Evolutionary conservation across 2,113 vertebrate genomes (phyloP).

Genomic region (Rhinolophus sinicus): DNA sequence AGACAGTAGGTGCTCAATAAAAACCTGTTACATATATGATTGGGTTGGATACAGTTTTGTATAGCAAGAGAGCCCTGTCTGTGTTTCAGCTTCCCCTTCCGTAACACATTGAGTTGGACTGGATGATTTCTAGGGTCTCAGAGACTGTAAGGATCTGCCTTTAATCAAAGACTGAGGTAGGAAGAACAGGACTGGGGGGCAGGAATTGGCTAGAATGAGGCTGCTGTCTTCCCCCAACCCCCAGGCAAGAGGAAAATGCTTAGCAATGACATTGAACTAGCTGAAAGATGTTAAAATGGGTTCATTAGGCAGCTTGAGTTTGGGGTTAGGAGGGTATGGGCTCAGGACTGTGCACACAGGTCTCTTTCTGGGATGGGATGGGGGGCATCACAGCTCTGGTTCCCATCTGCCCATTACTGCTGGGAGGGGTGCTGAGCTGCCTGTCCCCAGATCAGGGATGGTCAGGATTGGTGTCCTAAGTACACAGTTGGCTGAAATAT

Average conservation of each 20-base stretch:
- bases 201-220: too few species aligned
- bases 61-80: not conserved
- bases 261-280: not conserved
- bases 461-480: not conserved
- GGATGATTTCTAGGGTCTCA: not conserved
- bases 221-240: not conserved
- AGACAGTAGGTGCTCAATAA: not conserved
- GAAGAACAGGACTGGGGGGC: not conserved
- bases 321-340: accelerated
- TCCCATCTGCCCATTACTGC: not conserved
- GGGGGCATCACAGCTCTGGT: not conserved
- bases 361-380: not conserved
- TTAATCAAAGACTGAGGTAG: not conserved
- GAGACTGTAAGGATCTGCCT: not conserved
- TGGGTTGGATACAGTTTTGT: not conserved
- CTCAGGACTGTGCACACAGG: not conserved
- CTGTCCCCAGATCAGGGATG: not conserved
- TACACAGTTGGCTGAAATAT: not conserved
- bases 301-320: not conserved
- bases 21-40: not conserved
- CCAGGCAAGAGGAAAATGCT: not conserved
- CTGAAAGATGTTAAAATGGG: not conserved
- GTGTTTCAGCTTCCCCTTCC: not conserved
- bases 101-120: accelerated
- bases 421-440: not conserved